Evolutionary conservation across 2,113 vertebrate species (phyloP), one percentile per base, ranked within the genome.

Genomic region (Salvelinus sp.): DNA sequence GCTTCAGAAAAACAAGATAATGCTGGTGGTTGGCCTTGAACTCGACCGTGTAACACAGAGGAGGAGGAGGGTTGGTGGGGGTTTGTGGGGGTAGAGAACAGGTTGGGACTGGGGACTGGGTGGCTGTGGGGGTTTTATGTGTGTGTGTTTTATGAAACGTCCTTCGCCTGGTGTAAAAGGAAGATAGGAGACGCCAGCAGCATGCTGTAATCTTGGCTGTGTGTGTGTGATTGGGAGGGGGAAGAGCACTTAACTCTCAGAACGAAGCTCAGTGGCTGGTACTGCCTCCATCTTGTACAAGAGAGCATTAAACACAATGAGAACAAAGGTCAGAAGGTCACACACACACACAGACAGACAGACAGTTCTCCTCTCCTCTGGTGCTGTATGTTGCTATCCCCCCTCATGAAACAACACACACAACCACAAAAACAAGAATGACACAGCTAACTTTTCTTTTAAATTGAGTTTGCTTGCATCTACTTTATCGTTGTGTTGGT

Each of bases 271-370:
- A 50, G 65, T 73, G 65, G 69, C 78, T 77, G 72, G 64, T 20
- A 54, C n/a, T 74, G 28, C 63, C 74, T 78, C 71, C 3, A 23
- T 65, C 68, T 79, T 74, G 72, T 68, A 76, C 22, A 73, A 81
- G 69, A 74, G 71, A 75, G 60, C 50, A 6, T 70, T 74, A 64
- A 63, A 77, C 64, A 68, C 47, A 66, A 74, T 27, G 68, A 75
- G 44, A 83, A 83, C 65, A 73, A 83, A 80, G 76, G 73, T 83
- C 66, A 60, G 48, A 57, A 80, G 75, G 72, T 83, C 65, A 48
- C 48, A 68, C 16, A 66, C 60, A 70, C 76, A n/a, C 38, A 47
- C 9, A 1, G 38, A 62, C 44, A 10, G 22, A 77, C 33, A n/a
- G 30, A 76, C 28, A 2, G 58, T 50, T 18, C 66, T 58, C 10